Evolutionary conservation across 2,888 invertebrate species (phyloP).

Genomic region (Argyresthia albistria): DNA sequence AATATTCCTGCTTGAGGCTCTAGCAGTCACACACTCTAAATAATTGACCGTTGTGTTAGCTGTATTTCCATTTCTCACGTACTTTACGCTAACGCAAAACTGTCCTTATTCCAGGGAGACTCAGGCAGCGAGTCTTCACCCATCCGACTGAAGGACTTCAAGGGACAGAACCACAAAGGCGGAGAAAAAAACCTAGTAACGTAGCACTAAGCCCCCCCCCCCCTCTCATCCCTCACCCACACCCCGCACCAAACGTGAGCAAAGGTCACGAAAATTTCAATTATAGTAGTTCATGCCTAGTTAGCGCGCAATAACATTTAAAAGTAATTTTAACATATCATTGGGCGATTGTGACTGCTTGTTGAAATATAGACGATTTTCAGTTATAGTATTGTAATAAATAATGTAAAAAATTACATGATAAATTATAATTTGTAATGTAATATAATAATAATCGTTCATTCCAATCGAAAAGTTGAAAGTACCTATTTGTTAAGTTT

Average conservation of each 20-base stretch:
- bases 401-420: constrained; percentile 64
- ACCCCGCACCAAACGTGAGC: background rate
- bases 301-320: constrained; percentile 62
- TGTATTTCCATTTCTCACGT: too few species aligned
- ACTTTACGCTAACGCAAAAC: too few species aligned
- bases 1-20: too few species aligned
- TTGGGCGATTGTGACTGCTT: constrained; percentile 74
- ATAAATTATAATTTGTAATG: constrained; percentile 19
- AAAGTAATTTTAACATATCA: constrained; percentile 72
- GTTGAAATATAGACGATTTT: constrained; percentile 55
- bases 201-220: too few species aligned
- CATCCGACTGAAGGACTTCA: constrained; percentile 64
- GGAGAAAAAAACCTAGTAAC: too few species aligned
- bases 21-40: too few species aligned
- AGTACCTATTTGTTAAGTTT: constrained; percentile 71
- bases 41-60: too few species aligned
- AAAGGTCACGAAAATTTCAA: constrained; percentile 13
- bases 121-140: constrained; percentile 79
- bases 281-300: constrained; percentile 24
- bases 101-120: constrained; percentile 62
- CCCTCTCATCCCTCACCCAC: background rate
- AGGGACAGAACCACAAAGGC: constrained; percentile 56
- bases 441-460: constrained; percentile 70
- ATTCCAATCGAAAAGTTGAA: constrained; percentile 72
- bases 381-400: constrained; percentile 52